Evolutionary conservation across 2,888 invertebrate species (phyloP).

Genomic region (Chrysopilus asiliformis): DNA sequence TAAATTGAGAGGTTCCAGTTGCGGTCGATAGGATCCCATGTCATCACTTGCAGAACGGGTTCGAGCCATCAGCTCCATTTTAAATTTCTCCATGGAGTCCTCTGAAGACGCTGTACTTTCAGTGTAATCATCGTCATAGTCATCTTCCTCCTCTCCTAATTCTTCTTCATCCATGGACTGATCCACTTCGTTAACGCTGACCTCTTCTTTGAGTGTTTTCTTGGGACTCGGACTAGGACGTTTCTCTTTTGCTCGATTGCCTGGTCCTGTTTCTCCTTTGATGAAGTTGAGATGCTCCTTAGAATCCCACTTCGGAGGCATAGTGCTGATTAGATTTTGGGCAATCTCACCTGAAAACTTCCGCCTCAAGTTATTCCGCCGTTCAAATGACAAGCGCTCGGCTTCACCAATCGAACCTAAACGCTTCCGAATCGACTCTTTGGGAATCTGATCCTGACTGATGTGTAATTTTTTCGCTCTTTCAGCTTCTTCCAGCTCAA

Average conservation of each 20-base stretch:
- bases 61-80: conserved; percentile 30
- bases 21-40: conserved; percentile 54
- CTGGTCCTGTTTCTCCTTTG: conserved; percentile 17
- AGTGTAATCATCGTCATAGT: conserved; percentile 48
- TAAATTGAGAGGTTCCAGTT: conserved; percentile 37
- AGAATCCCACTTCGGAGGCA: conserved; percentile 27
- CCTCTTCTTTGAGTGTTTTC: conserved; percentile 18
- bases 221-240: conserved; percentile 18
- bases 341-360: conserved; percentile 38
- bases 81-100: conserved; percentile 35
- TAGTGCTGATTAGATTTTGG: conserved; percentile 15
- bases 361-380: conserved; percentile 37
- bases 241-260: conserved; percentile 16
- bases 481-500: conserved; percentile 59
- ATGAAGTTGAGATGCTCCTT: conserved; percentile 24
- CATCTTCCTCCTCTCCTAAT: conserved; percentile 12
- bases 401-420: conserved; percentile 40
- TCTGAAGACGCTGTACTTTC: conserved; percentile 46
- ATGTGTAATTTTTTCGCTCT: conserved; percentile 27
- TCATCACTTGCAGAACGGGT: conserved; percentile 39
- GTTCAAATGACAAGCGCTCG: conserved; percentile 36
- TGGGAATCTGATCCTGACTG: conserved; percentile 20
- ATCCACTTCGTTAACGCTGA: conserved; percentile 29
- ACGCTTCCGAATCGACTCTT: conserved; percentile 29
- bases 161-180: conserved; percentile 21